These are phyloP conservation scores for Caenorhabditis becei DNA, from an alignment of 2,888 invertebrate genomes.

Conservation along the genomic window DNA sequence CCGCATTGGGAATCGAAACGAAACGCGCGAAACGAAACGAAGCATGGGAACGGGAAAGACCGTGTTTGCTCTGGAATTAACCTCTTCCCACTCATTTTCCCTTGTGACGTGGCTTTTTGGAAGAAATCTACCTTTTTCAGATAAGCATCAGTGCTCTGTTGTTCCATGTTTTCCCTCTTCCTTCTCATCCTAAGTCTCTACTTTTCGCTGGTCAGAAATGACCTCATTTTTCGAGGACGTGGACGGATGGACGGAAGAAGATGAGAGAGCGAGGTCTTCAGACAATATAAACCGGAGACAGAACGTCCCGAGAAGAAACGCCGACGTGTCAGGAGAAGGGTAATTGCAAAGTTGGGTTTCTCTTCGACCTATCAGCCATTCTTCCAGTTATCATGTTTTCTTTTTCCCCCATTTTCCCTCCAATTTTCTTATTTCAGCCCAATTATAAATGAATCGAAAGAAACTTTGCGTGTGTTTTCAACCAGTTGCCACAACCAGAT, in stretches of 20 bases:
- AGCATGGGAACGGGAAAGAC: slow-evolving; percentile 5
- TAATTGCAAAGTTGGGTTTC: slow-evolving; percentile 19
- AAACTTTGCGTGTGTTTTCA: slow-evolving; percentile 2
- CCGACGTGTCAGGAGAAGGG: slow-evolving; percentile 22
- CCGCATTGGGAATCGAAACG: slow-evolving; percentile 1
- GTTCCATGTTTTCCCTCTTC: slow-evolving; percentile 2
- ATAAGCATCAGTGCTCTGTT: background rate
- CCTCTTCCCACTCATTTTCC: background rate
- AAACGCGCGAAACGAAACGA: slow-evolving; percentile 15
- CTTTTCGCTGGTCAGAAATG: slow-evolving; percentile 32
- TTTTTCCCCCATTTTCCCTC: background rate
- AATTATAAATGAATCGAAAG: background rate
- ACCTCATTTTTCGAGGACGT: slow-evolving; percentile 52
- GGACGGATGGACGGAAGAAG: slow-evolving; percentile 12
- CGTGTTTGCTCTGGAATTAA: slow-evolving; percentile 31
- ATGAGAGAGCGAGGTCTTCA: slow-evolving; percentile 12
- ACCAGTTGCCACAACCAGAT: slow-evolving; percentile 15
- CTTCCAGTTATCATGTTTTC: slow-evolving; percentile 3
- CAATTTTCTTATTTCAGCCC: background rate
- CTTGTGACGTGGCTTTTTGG: slow-evolving; percentile 11
- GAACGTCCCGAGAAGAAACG: slow-evolving; percentile 3
- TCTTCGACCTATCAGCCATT: background rate
- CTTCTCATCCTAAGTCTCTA: slow-evolving; percentile 8
- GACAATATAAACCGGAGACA: slow-evolving; percentile 21
- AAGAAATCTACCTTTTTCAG: background rate